Evolutionary conservation across 1,140 invertebrate species (phyloP).

Genomic region (Mesaphorura yosii): DNA sequence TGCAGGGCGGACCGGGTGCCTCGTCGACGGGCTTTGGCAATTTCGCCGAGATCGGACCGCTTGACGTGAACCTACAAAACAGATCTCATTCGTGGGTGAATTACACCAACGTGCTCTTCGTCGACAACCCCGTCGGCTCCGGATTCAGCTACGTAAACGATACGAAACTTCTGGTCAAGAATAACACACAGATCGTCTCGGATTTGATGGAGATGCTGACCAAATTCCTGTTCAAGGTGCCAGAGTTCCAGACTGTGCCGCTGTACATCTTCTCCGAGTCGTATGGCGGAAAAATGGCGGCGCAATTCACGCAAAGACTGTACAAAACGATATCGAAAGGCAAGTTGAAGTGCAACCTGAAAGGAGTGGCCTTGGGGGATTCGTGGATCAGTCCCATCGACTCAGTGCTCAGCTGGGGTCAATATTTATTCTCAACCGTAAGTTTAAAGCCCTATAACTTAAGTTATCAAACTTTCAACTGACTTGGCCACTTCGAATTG

Average conservation of each 20-base stretch:
- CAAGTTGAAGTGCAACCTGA: conserved; percentile 55
- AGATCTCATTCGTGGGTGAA: conserved; percentile 64
- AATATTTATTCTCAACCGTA: conserved; percentile 56
- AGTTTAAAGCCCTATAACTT: conserved; percentile 27
- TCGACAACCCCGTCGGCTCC: conserved; percentile 81
- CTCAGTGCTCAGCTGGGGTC: conserved; percentile 64
- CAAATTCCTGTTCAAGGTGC: conserved; percentile 49
- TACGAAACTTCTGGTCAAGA: conserved; percentile 42
- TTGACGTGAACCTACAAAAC: conserved; percentile 49
- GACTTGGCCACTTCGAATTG: conserved; percentile 41
- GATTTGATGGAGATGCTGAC: conserved; percentile 62
- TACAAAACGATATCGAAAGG: conserved; percentile 50
- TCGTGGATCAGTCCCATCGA: conserved; percentile 77
- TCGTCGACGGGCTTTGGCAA: conserved; percentile 67
- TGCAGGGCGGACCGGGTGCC: conserved; percentile 54
- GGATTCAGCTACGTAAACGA: conserved; percentile 71
- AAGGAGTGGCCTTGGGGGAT: conserved; percentile 67
- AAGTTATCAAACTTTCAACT: conserved; percentile 32
- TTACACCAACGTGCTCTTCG: conserved; percentile 66
- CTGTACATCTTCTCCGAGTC: conserved; percentile 74
- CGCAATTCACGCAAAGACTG: conserved; percentile 55
- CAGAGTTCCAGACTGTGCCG: conserved; percentile 55
- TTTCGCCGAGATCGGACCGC: conserved; percentile 62
- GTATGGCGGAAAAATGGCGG: conserved; percentile 81
- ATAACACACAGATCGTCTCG: conserved; percentile 60